Conservation (phyloP, 2,113 vertebrate genomes). For the Turdus rufiventris region DNA sequence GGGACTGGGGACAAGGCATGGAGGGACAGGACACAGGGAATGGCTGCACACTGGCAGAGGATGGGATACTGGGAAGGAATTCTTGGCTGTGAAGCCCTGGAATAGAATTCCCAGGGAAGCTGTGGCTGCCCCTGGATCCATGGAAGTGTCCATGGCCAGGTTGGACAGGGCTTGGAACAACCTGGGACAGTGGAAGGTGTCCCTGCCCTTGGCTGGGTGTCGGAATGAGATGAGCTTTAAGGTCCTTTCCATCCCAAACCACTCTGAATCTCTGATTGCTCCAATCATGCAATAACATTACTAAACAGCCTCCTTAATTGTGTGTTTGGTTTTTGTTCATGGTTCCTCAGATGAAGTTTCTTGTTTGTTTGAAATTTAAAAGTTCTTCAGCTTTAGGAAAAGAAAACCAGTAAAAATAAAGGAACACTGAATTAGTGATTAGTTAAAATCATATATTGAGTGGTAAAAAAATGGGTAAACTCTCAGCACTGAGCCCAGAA, state of each 20-base stretch:
- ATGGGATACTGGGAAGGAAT: neutral
- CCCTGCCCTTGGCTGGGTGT: neutral
- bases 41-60: neutral
- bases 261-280: neutral
- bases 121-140: neutral
- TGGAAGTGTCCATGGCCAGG: neutral
- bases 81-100: accelerated
- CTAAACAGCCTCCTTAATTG: neutral
- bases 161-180: accelerated
- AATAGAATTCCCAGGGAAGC: accelerated
- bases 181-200: neutral
- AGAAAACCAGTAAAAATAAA: neutral
- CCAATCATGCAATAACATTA: neutral
- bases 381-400: neutral
- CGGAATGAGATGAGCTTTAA: accelerated
- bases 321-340: accelerated
- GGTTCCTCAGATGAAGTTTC: neutral
- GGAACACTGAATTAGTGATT: neutral
- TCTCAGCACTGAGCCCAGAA: neutral
- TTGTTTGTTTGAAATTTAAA: neutral
- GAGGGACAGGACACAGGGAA: neutral
- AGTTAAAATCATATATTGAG: neutral
- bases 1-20: neutral
- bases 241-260: neutral
- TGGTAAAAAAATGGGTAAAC: neutral